Evolutionary conservation across 2,113 vertebrate genomes (phyloP).

Genomic region (Nipponia nippon): DNA sequence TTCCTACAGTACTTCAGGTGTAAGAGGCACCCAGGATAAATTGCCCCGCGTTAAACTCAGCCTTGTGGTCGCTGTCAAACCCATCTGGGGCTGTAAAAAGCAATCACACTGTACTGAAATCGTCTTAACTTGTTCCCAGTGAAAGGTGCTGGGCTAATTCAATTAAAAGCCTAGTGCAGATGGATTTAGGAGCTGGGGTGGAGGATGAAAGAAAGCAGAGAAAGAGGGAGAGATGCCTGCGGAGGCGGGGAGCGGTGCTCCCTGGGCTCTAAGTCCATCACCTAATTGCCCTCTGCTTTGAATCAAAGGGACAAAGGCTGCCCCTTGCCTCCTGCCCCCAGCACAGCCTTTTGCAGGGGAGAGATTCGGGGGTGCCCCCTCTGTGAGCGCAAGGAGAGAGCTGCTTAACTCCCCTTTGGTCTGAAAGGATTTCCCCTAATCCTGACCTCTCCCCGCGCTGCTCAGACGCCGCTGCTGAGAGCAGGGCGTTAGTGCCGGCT

Average conservation of each 20-base stretch:
- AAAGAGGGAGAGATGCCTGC: not conserved
- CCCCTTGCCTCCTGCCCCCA: slow-evolving; percentile 34
- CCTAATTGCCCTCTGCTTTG: slow-evolving; percentile 41
- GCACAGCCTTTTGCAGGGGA: not conserved
- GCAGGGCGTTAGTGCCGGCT: not conserved
- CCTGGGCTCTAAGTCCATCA: slow-evolving; percentile 23
- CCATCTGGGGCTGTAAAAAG: not conserved
- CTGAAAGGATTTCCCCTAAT: slow-evolving; percentile 71
- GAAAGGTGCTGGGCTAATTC: slow-evolving; percentile 46
- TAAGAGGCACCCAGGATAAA: not conserved
- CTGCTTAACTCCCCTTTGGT: slow-evolving; percentile 50
- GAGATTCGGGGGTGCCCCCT: not conserved
- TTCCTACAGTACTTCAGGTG: not conserved
- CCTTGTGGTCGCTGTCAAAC: not conserved
- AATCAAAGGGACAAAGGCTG: slow-evolving; percentile 1
- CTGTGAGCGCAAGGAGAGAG: not conserved
- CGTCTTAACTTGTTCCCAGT: not conserved
- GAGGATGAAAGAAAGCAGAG: slow-evolving; percentile 14
- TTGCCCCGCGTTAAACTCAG: not conserved
- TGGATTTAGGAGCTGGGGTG: slow-evolving; percentile 18
- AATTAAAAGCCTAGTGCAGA: slow-evolving; percentile 19
- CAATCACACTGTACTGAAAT: not conserved
- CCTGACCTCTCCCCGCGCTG: slow-evolving; percentile 49
- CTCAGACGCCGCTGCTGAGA: not conserved
- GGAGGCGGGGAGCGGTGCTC: not conserved